A percentile compares a stretch with the other conserved stretches of the same genome.
Conservation (phyloP, 2,797 vertebrate genomes). For the Pangasius macronema region DNA sequence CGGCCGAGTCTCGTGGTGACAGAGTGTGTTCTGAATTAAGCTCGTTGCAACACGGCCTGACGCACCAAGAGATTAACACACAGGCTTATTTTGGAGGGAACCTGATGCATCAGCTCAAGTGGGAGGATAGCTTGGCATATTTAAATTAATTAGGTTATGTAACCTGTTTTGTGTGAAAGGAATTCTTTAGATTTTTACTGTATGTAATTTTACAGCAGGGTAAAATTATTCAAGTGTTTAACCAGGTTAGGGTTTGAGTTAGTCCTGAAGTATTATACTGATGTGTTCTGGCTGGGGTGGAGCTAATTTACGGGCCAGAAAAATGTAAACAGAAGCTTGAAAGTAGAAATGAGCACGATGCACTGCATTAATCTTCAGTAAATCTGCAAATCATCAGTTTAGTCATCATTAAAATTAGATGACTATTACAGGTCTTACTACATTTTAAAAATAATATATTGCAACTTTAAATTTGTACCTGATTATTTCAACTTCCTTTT, state of each 20-base stretch:
- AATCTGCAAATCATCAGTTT: neutral
- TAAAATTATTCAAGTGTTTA: neutral
- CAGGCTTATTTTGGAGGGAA: constrained; percentile 36
- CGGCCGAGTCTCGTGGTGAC: neutral
- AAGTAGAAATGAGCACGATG: neutral
- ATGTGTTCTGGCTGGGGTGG: neutral
- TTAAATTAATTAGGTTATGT: constrained; percentile 11
- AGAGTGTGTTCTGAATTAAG: constrained; percentile 30
- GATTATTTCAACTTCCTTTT: neutral
- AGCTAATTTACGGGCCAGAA: neutral
- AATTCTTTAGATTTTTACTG: neutral
- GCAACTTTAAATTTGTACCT: neutral
- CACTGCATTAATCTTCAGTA: neutral
- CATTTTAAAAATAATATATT: neutral
- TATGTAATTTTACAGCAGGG: no score
- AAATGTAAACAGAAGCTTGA: neutral
- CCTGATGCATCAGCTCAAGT: constrained; percentile 27
- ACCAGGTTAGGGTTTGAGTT: neutral
- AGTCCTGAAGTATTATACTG: neutral
- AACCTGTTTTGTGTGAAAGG: neutral
- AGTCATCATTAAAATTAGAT: neutral
- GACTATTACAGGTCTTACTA: neutral
- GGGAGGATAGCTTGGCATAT: constrained; percentile 16
- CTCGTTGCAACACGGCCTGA: constrained; percentile 35
- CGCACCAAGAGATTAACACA: constrained; percentile 21